phyloP scores from a whole-genome alignment of 1,140 invertebrate species.

The Hesperophylax magnus region DNA sequence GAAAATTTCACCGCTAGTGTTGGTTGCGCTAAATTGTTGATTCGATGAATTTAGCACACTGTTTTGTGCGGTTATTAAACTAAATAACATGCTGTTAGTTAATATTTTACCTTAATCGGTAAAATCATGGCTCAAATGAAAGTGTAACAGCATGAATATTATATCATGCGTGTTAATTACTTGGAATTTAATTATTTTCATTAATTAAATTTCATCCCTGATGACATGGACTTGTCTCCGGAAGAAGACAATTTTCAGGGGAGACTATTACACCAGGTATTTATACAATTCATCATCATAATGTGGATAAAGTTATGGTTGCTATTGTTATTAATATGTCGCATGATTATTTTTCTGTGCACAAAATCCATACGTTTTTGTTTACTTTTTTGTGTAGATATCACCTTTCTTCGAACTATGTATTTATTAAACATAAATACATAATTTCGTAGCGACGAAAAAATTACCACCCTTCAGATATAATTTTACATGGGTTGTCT shows the following conservation, averaged over 20 bases:
- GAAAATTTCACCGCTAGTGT: not conserved
- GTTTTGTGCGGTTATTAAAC: not conserved
- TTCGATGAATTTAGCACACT: conserved; percentile 13
- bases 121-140: not conserved
- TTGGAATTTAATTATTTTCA: conserved; percentile 19
- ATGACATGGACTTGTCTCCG: conserved; percentile 75
- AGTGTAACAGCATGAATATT: conserved; percentile 13
- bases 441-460: too few relatives aligned
- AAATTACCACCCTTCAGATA: too few relatives aligned
- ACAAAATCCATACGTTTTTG: too few relatives aligned
- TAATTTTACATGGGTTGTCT: too few relatives aligned
- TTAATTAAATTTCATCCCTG: conserved; percentile 29
- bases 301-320: too few relatives aligned
- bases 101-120: not conserved
- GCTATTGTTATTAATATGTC: too few relatives aligned
- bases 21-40: conserved; percentile 1
- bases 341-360: too few relatives aligned
- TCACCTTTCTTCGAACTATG: too few relatives aligned
- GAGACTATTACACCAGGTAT: conserved; percentile 83
- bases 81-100: not conserved
- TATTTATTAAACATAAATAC: too few relatives aligned
- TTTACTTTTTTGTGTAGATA: too few relatives aligned
- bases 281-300: not conserved
- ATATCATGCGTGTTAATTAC: conserved; percentile 12
- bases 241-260: conserved; percentile 88